Percentiles rank a stretch among this genome's conserved stretches.
Evolutionary conservation across 2,113 vertebrate genomes (phyloP).

Genomic region (Helogale parvula): DNA sequence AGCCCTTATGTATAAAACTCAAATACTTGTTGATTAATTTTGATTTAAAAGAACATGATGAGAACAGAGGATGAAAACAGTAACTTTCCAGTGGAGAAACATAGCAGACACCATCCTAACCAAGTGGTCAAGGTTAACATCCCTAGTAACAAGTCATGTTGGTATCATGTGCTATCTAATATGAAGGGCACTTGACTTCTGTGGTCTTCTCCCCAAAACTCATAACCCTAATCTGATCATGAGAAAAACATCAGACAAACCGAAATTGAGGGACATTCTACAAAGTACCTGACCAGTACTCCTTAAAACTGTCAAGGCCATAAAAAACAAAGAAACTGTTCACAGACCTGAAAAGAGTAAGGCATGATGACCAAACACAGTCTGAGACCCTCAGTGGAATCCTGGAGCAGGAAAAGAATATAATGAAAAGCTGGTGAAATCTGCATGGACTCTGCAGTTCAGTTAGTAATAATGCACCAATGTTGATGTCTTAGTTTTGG

Average conservation of each 20-base stretch:
- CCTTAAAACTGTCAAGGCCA: constrained; percentile 15
- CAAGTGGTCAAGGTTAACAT: neutral
- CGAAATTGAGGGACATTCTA: neutral
- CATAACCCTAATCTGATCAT: neutral
- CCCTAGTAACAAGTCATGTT: neutral
- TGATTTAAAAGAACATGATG: constrained; percentile 15
- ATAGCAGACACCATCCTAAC: neutral
- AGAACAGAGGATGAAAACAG: neutral
- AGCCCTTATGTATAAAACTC: neutral
- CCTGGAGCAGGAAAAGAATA: neutral
- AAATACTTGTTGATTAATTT: neutral
- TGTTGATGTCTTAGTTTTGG: neutral
- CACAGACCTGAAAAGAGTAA: neutral
- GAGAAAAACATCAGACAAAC: neutral
- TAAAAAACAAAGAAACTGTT: neutral
- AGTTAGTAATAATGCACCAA: neutral
- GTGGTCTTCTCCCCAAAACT: neutral
- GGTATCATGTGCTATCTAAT: neutral
- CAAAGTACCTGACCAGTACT: constrained; percentile 33
- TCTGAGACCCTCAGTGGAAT: neutral
- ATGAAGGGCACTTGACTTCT: neutral
- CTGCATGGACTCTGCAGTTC: neutral
- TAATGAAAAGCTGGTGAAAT: neutral
- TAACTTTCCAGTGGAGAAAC: neutral
- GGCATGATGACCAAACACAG: neutral